Evolutionary conservation across 2,888 invertebrate genomes (phyloP).

Genomic region (Hermaeophaga mercurialis): DNA sequence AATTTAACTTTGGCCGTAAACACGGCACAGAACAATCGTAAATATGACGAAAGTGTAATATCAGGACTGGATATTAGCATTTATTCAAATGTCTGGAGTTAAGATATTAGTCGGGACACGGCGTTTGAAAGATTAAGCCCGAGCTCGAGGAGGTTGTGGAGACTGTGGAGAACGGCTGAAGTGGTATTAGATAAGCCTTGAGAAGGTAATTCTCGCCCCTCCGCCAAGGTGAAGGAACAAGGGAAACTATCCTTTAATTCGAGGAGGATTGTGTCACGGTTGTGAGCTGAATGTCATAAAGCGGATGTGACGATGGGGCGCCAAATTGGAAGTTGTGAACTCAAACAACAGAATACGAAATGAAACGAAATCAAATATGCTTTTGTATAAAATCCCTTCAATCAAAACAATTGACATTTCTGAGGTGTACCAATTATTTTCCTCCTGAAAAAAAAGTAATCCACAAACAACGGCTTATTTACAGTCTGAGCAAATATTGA

Average conservation of each 20-base stretch:
- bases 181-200: constrained; percentile 42
- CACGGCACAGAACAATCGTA: constrained; percentile 33
- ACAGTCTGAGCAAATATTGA: constrained; percentile 17
- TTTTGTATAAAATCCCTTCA: too few species aligned
- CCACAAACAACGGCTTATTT: too few species aligned
- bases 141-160: constrained; percentile 8
- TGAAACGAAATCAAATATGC: too few species aligned
- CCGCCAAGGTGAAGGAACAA: constrained; percentile 35
- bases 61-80: constrained; percentile 48
- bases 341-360: too few species aligned
- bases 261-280: constrained; percentile 21
- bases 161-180: constrained; percentile 27
- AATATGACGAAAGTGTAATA: constrained; percentile 38
- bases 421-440: too few species aligned
- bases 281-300: constrained; percentile 16
- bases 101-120: constrained; percentile 54
- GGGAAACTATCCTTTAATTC: constrained; percentile 36
- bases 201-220: constrained; percentile 37
- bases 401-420: too few species aligned
- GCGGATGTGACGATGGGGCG: too few species aligned
- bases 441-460: too few species aligned
- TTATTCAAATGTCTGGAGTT: constrained; percentile 55
- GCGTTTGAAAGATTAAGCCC: constrained; percentile 28
- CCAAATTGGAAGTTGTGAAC: too few species aligned
- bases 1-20: constrained; percentile 37